Evolutionary conservation across 2,888 invertebrate genomes (phyloP).

Genomic region (Lepidonotus clava): DNA sequence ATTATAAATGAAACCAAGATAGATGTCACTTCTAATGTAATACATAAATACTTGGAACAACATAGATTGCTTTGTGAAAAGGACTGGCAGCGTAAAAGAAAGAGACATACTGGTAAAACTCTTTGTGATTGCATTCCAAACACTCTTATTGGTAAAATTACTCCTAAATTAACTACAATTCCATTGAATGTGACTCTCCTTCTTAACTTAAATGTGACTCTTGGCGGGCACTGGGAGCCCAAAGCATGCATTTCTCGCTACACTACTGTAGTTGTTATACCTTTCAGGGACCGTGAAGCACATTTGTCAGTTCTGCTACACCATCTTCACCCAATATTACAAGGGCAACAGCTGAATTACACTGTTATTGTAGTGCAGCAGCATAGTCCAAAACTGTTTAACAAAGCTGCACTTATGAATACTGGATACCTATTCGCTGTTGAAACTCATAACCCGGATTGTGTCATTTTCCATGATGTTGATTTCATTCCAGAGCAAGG

Average conservation of each 20-base stretch:
- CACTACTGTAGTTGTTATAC: neutral
- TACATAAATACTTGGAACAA: too few relatives aligned
- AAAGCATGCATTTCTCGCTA: neutral
- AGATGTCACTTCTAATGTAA: too few relatives aligned
- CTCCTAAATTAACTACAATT: neutral
- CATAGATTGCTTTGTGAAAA: too few relatives aligned
- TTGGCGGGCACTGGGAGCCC: neutral
- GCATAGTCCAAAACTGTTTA: neutral
- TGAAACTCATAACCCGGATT: neutral
- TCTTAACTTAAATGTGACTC: neutral
- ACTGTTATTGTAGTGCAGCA: neutral
- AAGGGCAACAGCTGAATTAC: conserved; percentile 6
- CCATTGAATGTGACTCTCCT: neutral
- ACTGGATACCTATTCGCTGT: neutral
- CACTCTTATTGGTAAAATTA: neutral
- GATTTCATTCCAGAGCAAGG: neutral
- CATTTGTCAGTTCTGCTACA: neutral
- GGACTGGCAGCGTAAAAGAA: too few relatives aligned
- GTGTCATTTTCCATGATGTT: neutral
- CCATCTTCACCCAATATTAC: neutral
- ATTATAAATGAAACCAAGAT: too few relatives aligned
- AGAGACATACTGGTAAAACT: too few relatives aligned
- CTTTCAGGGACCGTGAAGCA: neutral
- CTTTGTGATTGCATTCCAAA: neutral
- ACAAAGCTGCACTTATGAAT: neutral